Evolutionary conservation across 2,113 vertebrate species (phyloP).

Genomic region (Takifugu bimaculatus): DNA sequence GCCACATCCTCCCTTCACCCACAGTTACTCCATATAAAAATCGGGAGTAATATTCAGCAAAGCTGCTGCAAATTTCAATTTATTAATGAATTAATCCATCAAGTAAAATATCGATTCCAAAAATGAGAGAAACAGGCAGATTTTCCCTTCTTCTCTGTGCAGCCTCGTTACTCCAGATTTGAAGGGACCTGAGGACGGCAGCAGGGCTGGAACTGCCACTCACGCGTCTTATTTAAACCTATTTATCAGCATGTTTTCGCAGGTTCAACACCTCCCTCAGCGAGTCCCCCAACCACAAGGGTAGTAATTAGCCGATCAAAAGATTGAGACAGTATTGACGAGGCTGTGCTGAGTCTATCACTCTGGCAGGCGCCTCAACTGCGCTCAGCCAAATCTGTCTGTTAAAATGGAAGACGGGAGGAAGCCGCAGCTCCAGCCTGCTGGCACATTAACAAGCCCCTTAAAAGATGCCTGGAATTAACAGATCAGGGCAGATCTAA

Average conservation of each 20-base stretch:
- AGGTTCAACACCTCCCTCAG: conserved; percentile 28
- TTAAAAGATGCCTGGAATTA: conserved; percentile 66
- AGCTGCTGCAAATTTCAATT: too few relatives aligned
- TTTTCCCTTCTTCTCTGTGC: too few relatives aligned
- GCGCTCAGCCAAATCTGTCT: conserved; percentile 56
- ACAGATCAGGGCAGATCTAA: conserved; percentile 61
- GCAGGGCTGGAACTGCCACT: conserved; percentile 25
- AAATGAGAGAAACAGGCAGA: too few relatives aligned
- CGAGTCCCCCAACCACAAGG: conserved; percentile 46
- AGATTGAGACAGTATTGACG: conserved; percentile 65
- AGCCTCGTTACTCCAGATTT: too few relatives aligned
- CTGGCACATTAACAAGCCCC: conserved; percentile 50
- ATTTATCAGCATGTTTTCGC: conserved; percentile 45
- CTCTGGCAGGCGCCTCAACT: conserved; percentile 55
- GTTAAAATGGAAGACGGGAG: conserved; percentile 29
- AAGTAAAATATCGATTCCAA: too few relatives aligned
- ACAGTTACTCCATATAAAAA: too few relatives aligned
- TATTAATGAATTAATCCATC: too few relatives aligned
- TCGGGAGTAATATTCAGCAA: too few relatives aligned
- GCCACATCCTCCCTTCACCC: too few relatives aligned
- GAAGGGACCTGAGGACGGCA: background rate
- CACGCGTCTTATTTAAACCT: conserved; percentile 17
- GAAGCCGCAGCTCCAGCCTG: conserved; percentile 35
- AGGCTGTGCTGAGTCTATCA: conserved; percentile 59
- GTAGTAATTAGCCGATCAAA: conserved; percentile 68